phyloP scores from a whole-genome alignment of 2,113 vertebrate species.

The Oncorhynchus keta region DNA sequence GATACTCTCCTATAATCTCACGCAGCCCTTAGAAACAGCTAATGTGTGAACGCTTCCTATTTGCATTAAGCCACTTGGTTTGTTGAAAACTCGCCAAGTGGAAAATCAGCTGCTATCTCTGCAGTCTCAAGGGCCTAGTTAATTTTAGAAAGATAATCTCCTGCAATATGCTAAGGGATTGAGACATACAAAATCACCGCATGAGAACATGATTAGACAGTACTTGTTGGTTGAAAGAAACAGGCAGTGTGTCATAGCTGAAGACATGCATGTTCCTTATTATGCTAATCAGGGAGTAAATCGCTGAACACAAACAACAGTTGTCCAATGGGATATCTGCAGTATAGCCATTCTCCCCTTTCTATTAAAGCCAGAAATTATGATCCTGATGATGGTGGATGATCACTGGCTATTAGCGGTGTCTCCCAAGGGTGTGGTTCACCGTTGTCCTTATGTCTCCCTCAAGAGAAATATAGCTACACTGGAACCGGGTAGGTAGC shows the following conservation, averaged over 20 bases:
- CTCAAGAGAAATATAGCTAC: conserved; percentile 51
- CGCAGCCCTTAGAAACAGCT: conserved; percentile 25
- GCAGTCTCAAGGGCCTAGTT: conserved; percentile 69
- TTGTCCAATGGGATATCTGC: conserved; percentile 54
- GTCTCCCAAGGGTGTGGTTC: conserved; percentile 44
- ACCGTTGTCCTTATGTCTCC: conserved; percentile 46
- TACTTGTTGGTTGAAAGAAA: conserved; percentile 32
- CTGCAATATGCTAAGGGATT: conserved; percentile 70
- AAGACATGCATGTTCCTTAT: conserved; percentile 31
- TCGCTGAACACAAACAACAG: conserved; percentile 60
- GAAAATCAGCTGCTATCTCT: conserved; percentile 68
- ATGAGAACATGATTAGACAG: conserved; percentile 52
- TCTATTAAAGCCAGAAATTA: conserved; percentile 16
- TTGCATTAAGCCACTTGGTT: conserved; percentile 66
- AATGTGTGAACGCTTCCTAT: conserved; percentile 42
- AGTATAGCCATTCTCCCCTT: conserved; percentile 32
- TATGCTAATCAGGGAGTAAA: conserved; percentile 53
- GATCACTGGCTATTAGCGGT: conserved; percentile 55
- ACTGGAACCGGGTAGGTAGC: conserved; percentile 13
- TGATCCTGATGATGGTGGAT: conserved; percentile 46
- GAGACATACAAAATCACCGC: conserved; percentile 61
- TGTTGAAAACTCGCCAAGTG: conserved; percentile 66
- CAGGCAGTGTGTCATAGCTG: conserved; percentile 39
- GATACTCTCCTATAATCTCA: conserved; percentile 39
- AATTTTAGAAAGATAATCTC: conserved; percentile 78